Percentiles rank a stretch among this genome's conserved stretches.
phyloP scores from a whole-genome alignment of 2,797 vertebrate genomes.

The Schizopygopsis malacanthus region DNA sequence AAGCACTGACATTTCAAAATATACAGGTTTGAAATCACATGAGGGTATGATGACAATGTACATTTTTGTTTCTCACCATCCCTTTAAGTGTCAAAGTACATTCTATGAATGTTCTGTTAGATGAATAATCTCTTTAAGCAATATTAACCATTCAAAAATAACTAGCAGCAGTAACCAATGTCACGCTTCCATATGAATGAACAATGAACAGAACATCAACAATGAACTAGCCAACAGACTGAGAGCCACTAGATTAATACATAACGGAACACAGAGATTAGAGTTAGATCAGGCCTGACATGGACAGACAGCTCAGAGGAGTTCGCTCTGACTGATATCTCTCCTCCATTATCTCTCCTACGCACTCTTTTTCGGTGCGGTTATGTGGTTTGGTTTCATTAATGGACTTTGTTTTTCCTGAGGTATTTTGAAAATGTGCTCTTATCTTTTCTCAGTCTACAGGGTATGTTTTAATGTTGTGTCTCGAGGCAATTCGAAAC shows the following conservation, averaged over 20 bases:
- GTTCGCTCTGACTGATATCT: slow-evolving; percentile 11
- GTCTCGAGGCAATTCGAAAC: slow-evolving; percentile 9
- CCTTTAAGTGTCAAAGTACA: neutral
- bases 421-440: slow-evolving; percentile 45
- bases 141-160: slow-evolving; percentile 15
- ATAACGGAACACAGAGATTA: slow-evolving; percentile 3
- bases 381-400: slow-evolving; percentile 42
- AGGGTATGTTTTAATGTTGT: slow-evolving; percentile 10
- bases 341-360: slow-evolving; percentile 24
- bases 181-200: slow-evolving; percentile 16
- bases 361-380: neutral
- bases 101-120: neutral
- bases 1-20: neutral
- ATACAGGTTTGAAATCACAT: neutral
- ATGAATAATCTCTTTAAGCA: slow-evolving; percentile 22
- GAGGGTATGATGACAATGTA: too few species aligned
- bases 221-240: slow-evolving; percentile 1
- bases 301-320: neutral
- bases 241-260: slow-evolving; percentile 9
- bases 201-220: slow-evolving; percentile 15
- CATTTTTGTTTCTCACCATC: neutral
- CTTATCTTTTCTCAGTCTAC: slow-evolving; percentile 31
- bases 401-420: slow-evolving; percentile 38
- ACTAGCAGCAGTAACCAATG: neutral
- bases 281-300: neutral